Conservation (phyloP, 2,113 vertebrate genomes). For the Phyllopteryx taeniolatus region DNA sequence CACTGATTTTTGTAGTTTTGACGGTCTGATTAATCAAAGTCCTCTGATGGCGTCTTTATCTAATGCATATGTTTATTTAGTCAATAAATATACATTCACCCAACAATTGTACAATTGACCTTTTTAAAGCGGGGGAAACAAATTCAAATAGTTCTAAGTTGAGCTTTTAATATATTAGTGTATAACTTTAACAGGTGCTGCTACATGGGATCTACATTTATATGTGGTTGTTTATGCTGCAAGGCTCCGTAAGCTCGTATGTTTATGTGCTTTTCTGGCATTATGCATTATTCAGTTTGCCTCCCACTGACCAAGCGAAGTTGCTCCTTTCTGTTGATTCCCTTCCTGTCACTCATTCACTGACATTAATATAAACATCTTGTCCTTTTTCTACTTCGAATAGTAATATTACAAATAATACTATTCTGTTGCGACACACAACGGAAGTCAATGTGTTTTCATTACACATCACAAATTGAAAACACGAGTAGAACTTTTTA, state of each 20-base stretch:
- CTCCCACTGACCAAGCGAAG: constrained; percentile 3
- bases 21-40: no score
- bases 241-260: constrained; percentile 7
- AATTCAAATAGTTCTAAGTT: no score
- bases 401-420: no score
- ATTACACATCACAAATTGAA: no score
- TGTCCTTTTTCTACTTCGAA: constrained; percentile 15
- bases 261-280: neutral
- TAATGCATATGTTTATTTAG: no score
- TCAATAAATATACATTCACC: no score
- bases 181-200: neutral
- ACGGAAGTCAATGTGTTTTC: neutral
- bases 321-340: neutral
- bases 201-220: neutral
- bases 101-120: no score
- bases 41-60: no score
- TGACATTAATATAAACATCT: constrained; percentile 15
- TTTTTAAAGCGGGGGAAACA: no score
- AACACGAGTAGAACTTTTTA: no score
- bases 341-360: constrained; percentile 7
- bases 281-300: constrained; percentile 16
- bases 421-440: neutral
- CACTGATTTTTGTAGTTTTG: no score
- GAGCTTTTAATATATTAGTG: no score
- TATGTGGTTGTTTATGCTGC: constrained; percentile 3